Base-by-base conservation (phyloP, 2,888 invertebrate species). In the Drosophila diplacantha region DNA sequence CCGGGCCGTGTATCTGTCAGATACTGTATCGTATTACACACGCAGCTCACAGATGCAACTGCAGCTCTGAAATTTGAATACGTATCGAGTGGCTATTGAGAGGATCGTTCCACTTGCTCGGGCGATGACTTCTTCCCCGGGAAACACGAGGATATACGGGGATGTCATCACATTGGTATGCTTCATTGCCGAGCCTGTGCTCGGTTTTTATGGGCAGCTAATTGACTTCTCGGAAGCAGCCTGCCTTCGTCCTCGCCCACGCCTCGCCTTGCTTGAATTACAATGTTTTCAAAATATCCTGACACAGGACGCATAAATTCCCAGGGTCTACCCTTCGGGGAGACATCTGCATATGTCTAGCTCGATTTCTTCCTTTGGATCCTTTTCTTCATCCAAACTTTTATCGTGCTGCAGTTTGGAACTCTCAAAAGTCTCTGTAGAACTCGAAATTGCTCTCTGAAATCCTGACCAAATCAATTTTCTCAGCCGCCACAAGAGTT, bases 241-340 rank as follows among this genome's bases (percentile, higher is more conserved):
- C 50, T 37, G 43, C 38, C 44, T 16, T 43, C 41, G 24, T 11
- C 41, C 41, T 41, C 43, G 43, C 43, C 22, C 31, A 71, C 60
- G 44, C 66, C 35, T 73, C 60, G 44, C 69, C 43, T 67, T 64
- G 83, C 79, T 83, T 79, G 77, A 74, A 74, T 81, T 77, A 77
- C 75, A 80, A 81, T 85, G 81, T 84, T 85, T 79, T 74, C 67
- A 84, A 77, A 77, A 85, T 81, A 84, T 81, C 72, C 76, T 77
- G 85, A 77, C 85, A 85, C 85, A 85, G 85, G 85, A 84, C 71
- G 66, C 83, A 83, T 83, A 82, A 83, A 80, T 83, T 72, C 44
- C 51, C 49, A 50, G 41, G 12, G 31, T 31, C 52, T 26, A 18
- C 29, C 50, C 37, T 24, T 34, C 34, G 26, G 22, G 9, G 37